These are phyloP conservation scores for Stenichneumon culpator DNA, from an alignment of 2,888 invertebrate species.

Conservation along the genomic window DNA sequence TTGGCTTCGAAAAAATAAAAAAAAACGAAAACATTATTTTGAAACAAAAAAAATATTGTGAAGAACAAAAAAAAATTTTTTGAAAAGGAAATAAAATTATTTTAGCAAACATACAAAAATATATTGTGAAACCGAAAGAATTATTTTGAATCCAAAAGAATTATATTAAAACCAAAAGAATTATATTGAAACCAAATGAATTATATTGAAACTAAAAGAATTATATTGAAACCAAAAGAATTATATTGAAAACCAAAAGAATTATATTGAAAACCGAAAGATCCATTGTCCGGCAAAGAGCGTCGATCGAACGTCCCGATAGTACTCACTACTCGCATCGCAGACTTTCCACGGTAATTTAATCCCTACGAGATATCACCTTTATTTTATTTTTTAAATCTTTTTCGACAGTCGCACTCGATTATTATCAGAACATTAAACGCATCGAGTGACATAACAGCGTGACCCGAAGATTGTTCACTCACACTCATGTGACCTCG, in stretches of 20 bases:
- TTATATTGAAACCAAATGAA: no score
- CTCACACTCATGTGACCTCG: constrained; percentile 82
- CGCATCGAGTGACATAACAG: background rate
- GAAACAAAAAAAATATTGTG: no score
- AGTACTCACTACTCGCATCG: constrained; percentile 28
- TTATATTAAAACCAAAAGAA: background rate
- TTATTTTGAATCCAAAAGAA: no score
- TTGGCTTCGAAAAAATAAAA: background rate
- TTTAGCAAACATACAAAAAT: no score
- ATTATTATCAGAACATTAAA: background rate
- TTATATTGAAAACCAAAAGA: background rate
- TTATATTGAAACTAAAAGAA: no score
- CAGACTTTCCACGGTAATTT: background rate
- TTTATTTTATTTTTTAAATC: background rate
- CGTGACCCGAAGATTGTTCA: constrained; percentile 62
- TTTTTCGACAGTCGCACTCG: background rate
- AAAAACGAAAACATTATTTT: no score
- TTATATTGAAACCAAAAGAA: no score
- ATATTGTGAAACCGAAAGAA: no score
- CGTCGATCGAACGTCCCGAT: background rate
- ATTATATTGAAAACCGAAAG: constrained; percentile 62
- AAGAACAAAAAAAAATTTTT: no score
- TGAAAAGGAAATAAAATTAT: background rate
- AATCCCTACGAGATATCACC: background rate
- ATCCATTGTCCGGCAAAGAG: background rate